Conservation (phyloP, 2,113 vertebrate species). For the Alosa alosa region DNA sequence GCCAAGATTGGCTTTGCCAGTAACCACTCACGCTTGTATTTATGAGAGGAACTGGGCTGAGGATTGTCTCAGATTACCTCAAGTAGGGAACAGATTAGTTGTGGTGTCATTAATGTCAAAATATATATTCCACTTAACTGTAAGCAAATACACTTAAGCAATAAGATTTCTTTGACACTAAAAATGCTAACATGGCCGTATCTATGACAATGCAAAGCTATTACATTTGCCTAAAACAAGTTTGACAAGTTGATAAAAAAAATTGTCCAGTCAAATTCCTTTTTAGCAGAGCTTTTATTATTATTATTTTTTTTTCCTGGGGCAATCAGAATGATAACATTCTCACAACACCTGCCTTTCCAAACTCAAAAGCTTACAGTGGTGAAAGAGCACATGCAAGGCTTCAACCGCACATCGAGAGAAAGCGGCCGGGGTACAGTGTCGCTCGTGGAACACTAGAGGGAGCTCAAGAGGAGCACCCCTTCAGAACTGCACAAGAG, state of each 20-base stretch:
- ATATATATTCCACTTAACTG: neutral
- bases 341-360: conserved; percentile 43
- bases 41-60: neutral
- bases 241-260: neutral
- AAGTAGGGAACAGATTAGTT: neutral
- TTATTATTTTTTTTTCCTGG: conserved; percentile 53
- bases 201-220: neutral
- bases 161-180: neutral
- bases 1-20: neutral
- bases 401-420: neutral
- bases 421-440: neutral
- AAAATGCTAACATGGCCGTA: neutral
- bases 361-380: conserved; percentile 36
- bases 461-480: conserved; percentile 25
- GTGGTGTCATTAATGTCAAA: neutral
- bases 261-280: conserved; percentile 18
- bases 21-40: no score
- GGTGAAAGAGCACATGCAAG: conserved; percentile 42
- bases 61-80: neutral
- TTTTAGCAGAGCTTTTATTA: conserved; percentile 52
- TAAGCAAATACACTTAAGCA: neutral
- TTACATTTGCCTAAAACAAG: neutral
- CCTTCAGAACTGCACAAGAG: neutral
- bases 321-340: conserved; percentile 41
- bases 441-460: conserved; percentile 27